phyloP scores from a whole-genome alignment of 2,888 invertebrate species.

The Willowsia nigromaculata region DNA sequence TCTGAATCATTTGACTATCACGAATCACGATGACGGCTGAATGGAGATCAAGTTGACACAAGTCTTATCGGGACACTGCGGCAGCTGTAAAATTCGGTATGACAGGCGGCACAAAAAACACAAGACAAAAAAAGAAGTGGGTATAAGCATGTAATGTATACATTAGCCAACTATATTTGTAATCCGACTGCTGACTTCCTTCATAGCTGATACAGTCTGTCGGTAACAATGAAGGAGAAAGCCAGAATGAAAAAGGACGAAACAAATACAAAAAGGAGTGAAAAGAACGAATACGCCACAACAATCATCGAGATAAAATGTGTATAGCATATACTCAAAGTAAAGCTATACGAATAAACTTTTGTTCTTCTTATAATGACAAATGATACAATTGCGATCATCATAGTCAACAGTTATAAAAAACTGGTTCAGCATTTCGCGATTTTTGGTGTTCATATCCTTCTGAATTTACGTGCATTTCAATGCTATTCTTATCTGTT shows the following conservation, averaged over 20 bases:
- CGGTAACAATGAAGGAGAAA: slow-evolving; percentile 7
- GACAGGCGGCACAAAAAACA: slow-evolving; percentile 59
- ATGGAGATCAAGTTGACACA: slow-evolving; percentile 63
- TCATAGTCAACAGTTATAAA: slow-evolving; percentile 31
- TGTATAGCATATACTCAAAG: neutral
- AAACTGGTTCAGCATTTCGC: neutral
- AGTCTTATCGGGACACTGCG: slow-evolving; percentile 65
- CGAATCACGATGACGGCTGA: slow-evolving; percentile 35
- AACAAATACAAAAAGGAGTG: slow-evolving; percentile 15
- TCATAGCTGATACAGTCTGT: neutral
- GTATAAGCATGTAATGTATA: neutral
- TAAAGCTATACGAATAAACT: neutral
- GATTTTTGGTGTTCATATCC: neutral
- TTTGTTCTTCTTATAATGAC: too few relatives aligned
- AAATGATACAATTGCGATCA: neutral
- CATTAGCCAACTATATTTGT: too few relatives aligned
- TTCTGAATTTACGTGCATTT: neutral
- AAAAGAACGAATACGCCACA: neutral
- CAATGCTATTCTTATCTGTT: neutral
- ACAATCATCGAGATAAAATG: slow-evolving; percentile 8
- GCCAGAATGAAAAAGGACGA: slow-evolving; percentile 1
- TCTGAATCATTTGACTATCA: slow-evolving; percentile 54
- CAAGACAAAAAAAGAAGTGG: neutral
- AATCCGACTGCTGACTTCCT: too few relatives aligned
- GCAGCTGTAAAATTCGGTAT: slow-evolving; percentile 68